Percentiles rank a stretch among this genome's conserved stretches.
phyloP scores from a whole-genome alignment of 2,113 vertebrate genomes.

The Ageneiosus marmoratus region DNA sequence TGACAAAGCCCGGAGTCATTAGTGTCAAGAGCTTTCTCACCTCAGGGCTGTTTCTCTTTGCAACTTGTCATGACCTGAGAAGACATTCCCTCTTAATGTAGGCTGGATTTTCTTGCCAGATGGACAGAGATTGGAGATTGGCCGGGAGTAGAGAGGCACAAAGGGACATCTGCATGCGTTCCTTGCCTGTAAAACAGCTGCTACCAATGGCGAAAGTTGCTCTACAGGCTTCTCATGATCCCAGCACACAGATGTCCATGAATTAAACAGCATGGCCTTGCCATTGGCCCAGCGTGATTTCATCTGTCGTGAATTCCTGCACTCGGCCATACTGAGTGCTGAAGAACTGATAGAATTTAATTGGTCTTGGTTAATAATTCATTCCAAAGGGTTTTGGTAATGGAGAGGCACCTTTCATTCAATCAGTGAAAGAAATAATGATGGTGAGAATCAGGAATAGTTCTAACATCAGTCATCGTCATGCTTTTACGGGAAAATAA shows the following conservation, averaged over 20 bases:
- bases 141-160: constrained; percentile 6
- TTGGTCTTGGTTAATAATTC: background rate
- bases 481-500: background rate
- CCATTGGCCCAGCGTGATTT: background rate
- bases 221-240: constrained; percentile 30
- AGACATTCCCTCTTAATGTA: constrained; percentile 32
- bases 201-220: constrained; percentile 13
- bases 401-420: background rate
- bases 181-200: constrained; percentile 27
- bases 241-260: constrained; percentile 37
- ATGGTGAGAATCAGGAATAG: background rate
- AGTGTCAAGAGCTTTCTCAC: background rate
- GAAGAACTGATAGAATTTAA: background rate
- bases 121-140: background rate
- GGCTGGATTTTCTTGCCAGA: background rate
- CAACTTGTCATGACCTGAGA: constrained; percentile 21
- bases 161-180: constrained; percentile 29
- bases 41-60: constrained; percentile 10
- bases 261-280: constrained; percentile 33
- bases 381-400: background rate
- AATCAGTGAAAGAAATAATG: background rate
- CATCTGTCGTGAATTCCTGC: background rate
- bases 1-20: constrained; percentile 13
- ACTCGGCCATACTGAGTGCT: background rate
- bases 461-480: background rate